Base-by-base conservation (phyloP, 2,888 invertebrate species). In the Agonopterix alstromeriana region DNA sequence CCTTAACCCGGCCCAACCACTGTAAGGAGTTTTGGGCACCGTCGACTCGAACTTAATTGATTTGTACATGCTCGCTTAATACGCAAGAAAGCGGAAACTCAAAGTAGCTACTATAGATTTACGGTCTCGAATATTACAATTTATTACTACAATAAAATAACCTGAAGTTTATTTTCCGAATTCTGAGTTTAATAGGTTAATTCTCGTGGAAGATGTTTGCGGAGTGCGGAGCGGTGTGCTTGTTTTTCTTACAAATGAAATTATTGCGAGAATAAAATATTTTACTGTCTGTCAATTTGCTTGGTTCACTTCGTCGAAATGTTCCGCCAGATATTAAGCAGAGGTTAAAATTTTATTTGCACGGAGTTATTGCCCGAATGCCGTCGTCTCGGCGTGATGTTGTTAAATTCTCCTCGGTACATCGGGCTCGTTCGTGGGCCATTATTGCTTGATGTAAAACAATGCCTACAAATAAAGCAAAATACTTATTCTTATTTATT, bases 201-300 rank as follows among this genome's bases (percentile, higher is more conserved):
- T 85, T 86, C 85, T 73, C 71, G 82, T 77, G 78, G 74, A 85
- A 82, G 77, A 81, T 78, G 78, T 76, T 77, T 73, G 77, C 67
- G 75, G 73, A 71, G 72, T 68, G 70, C 65, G 68, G 64, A 64
- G 51, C 58, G 50, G 56, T 49, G 49, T 54, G 50, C 27, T 79
- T 83, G 86, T 86, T 85, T 85, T 88, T 85, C 84, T 80, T 78
- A 68, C 77, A 84, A 86, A 87, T 83, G 75, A 85, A 87, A 84
- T 88, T 87, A 88, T 84, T 80, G 77, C 75, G 61, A 62, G 79
- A 74, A 82, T 88, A 86, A 88, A 88, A 88, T 87, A 87, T 86
- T 88, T 88, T 85, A 88, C 78, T 77, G 86, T 80, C 88, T 85
- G 88, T 86, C 88, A 84, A 86, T 88, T 87, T 80, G 72, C 66